Base-by-base conservation (phyloP, 1,140 invertebrate species). In the Tetranychus cinnabarinus region DNA sequence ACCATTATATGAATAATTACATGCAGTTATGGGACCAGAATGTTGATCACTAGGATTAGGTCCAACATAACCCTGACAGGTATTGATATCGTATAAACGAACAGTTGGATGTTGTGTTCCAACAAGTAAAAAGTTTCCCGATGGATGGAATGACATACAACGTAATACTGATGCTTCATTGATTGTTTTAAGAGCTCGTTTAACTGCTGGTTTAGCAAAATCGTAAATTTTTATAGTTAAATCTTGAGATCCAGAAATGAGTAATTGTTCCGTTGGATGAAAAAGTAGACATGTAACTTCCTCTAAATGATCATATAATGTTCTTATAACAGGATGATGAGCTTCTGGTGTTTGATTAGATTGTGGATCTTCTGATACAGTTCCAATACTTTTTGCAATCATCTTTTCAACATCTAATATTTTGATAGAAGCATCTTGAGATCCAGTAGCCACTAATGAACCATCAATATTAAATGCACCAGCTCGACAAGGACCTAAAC, bases 381-480 rank as follows among this genome's bases (percentile, higher is more conserved):
- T 42, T 5, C 70, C 73, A 10, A 71, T 70, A 68, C 74, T 76
- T 67, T 96, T 97, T 0, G 90, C 89, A 66, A 98, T 75, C 89
- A 98, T 98, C 65, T 89, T 78, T 69, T 98, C 93, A 2, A 99
- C 91, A 72, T 97, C 92, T 48, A 97, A 74, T 71, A 98, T 93
- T 77, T 97, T 98, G 59, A 98, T 99, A 64, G 91, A 97, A 4
- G 92, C 88, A 76, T 99, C 95, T 2, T 88, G 88, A 65, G 90
- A 96, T 33, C 95, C 95, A 2, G 93, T 98, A 1, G 93, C 93
- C n/a, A 97, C 87, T 0, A 98, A 74, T 66, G 92, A 85, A 0
- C 78, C 95, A 76, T 95, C 91, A 8, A 79, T 74, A 65, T 88
- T 95, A 70, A 98, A 98, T 36, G 88, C 89, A 15, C 90, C 92